Percentiles rank a stretch among this genome's conserved stretches.
These are phyloP conservation scores for Holocentrus rufus DNA, from an alignment of 2,797 vertebrate genomes.

Conservation along the genomic window DNA sequence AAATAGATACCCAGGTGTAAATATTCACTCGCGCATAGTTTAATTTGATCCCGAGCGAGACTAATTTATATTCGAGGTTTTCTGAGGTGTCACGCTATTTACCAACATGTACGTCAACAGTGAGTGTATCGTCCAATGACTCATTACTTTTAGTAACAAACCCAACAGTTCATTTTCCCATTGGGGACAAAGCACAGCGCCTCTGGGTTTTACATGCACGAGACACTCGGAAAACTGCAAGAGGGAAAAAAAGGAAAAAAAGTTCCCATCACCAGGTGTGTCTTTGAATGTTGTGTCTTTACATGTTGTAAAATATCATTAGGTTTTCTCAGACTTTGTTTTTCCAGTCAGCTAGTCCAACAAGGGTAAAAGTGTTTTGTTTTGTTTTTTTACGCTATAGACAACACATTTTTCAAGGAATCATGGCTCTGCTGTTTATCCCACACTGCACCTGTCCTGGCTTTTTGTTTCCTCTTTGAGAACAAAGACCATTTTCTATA, in stretches of 20 bases:
- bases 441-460: background rate
- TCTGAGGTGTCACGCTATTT: no score
- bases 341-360: no score
- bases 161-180: background rate
- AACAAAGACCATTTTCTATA: constrained; percentile 3
- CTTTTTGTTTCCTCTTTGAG: constrained; percentile 4
- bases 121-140: no score
- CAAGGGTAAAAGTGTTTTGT: background rate
- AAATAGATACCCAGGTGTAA: no score
- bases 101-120: no score
- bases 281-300: background rate
- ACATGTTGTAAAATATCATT: background rate
- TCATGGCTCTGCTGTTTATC: no score
- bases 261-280: constrained; percentile 8
- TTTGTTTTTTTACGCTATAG: no score
- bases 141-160: no score
- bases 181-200: background rate
- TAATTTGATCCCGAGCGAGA: no score
- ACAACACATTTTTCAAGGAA: background rate
- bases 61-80: no score
- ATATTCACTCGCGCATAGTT: no score
- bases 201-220: constrained; percentile 8
- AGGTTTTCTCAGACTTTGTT: no score
- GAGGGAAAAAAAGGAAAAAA: background rate
- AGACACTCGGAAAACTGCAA: background rate